phyloP scores from a whole-genome alignment of 2,797 vertebrate species.

The Lacerta viridis region DNA sequence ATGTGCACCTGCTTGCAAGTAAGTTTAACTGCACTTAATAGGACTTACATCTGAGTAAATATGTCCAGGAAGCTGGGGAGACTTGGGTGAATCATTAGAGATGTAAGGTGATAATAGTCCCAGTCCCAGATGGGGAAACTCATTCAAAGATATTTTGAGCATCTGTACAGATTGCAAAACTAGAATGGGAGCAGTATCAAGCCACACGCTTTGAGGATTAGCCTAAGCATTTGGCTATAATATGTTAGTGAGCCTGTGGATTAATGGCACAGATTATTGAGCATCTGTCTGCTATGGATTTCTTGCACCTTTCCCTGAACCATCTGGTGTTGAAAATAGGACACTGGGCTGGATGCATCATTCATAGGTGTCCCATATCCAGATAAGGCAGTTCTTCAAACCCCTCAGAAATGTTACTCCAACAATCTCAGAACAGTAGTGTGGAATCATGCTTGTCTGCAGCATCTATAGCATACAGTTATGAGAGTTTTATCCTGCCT shows the following conservation, averaged over 20 bases:
- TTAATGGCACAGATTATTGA: constrained; percentile 12
- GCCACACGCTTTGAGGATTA: constrained; percentile 11
- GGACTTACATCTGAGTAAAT: too few relatives aligned
- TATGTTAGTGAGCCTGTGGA: not conserved
- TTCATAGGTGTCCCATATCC: not conserved
- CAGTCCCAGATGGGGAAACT: not conserved
- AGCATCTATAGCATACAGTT: not conserved
- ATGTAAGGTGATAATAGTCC: not conserved
- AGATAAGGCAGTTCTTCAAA: not conserved
- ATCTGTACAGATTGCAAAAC: not conserved
- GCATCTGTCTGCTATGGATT: not conserved
- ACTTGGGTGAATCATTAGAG: not conserved
- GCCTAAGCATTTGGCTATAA: constrained; percentile 16
- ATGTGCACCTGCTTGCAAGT: not conserved
- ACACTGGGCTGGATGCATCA: not conserved
- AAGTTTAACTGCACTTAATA: not conserved
- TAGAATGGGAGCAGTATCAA: constrained; percentile 14
- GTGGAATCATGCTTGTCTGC: not conserved
- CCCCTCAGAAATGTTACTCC: not conserved
- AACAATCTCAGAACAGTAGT: not conserved
- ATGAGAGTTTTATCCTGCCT: too few relatives aligned
- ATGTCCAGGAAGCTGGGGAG: too few relatives aligned
- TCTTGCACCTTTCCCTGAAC: constrained; percentile 1
- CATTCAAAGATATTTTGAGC: not conserved
- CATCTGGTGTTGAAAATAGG: not conserved